These are phyloP conservation scores for Pangasius mekongensis DNA, from an alignment of 2,797 vertebrate species.

Conservation along the genomic window DNA sequence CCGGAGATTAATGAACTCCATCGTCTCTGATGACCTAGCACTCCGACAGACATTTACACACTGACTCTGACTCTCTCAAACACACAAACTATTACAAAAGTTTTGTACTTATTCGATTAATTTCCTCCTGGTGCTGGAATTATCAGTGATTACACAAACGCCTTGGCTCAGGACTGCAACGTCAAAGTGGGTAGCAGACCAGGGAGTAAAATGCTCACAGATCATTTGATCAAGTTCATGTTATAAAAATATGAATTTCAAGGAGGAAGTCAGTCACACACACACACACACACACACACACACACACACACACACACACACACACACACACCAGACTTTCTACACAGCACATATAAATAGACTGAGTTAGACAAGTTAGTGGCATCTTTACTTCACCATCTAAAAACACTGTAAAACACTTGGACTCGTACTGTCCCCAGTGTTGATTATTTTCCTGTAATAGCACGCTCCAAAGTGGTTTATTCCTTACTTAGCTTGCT, in stretches of 20 bases:
- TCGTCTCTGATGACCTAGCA: slow-evolving; percentile 12
- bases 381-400: not conserved
- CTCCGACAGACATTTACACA: slow-evolving; percentile 4
- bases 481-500: not conserved
- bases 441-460: not conserved
- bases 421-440: not conserved
- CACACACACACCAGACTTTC: not conserved
- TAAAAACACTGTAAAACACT: not conserved
- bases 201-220: not conserved
- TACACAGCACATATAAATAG: not conserved
- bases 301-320: not conserved
- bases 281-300: not conserved
- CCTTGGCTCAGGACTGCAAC: not conserved
- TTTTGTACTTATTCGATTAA: not conserved
- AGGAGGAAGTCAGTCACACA: not conserved
- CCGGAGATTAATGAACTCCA: not conserved
- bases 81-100: not conserved
- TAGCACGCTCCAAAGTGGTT: not conserved
- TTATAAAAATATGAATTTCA: not conserved
- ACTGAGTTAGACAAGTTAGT: not conserved
- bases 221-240: not conserved
- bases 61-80: slow-evolving; percentile 3
- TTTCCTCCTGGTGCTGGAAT: not conserved
- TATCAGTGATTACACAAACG: not conserved
- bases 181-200: not conserved